These are phyloP conservation scores for Accipiter cooperii DNA, from an alignment of 2,113 vertebrate genomes.

Conservation along the genomic window DNA sequence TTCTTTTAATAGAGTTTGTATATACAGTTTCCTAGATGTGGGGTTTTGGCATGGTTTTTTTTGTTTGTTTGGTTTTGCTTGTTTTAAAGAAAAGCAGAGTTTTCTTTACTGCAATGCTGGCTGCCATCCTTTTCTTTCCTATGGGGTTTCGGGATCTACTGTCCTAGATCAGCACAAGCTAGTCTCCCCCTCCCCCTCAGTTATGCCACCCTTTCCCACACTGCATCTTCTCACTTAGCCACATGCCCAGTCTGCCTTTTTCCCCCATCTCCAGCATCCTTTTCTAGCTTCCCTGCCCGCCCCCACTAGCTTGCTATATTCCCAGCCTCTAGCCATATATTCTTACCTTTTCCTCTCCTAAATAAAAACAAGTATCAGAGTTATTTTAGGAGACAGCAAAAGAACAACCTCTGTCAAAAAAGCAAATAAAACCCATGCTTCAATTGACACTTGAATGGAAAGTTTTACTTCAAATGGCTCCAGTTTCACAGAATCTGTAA, in stretches of 20 bases:
- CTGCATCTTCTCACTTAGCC: not conserved
- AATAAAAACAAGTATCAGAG: slow-evolving; percentile 4
- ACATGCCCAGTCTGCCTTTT: not conserved
- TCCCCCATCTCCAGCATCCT: not conserved
- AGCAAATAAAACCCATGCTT: not conserved
- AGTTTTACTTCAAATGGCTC: slow-evolving; percentile 9
- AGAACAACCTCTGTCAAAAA: not conserved
- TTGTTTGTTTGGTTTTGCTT: not conserved
- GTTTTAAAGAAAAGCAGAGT: not conserved
- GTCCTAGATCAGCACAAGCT: not conserved
- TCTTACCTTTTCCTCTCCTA: not conserved
- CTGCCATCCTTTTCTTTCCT: not conserved
- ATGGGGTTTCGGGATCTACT: not conserved
- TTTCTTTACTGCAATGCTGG: not conserved
- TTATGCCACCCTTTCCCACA: not conserved
- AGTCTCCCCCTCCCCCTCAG: not conserved
- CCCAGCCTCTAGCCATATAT: not conserved
- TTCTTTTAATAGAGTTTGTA: not conserved
- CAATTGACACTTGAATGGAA: slow-evolving; percentile 1
- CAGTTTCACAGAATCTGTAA: not conserved
- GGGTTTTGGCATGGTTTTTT: not conserved
- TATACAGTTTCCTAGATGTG: not conserved
- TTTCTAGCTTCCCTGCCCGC: not conserved
- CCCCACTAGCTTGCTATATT: not conserved
- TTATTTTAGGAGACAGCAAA: slow-evolving; percentile 26